Conservation (phyloP, 35 echinoderm and acorn worm genomes). For the Anneissia japonica region DNA sequence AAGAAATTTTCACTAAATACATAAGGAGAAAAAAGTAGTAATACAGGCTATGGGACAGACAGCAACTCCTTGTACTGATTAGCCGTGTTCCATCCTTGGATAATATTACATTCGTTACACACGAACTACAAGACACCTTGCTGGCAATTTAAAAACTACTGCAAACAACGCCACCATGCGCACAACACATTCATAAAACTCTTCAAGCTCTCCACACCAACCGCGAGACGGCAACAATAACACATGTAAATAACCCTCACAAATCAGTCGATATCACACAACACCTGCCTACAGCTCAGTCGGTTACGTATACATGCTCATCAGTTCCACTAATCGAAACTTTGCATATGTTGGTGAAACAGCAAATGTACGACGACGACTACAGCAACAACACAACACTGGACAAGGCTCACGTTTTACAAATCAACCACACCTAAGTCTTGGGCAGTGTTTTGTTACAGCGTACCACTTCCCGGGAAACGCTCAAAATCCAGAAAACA, state of each 20-base stretch:
- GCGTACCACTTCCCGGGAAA: neutral
- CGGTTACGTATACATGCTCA: slow-evolving; percentile 12
- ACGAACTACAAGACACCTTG: too few species aligned
- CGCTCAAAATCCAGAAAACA: neutral
- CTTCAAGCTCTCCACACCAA: neutral
- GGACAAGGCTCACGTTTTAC: neutral
- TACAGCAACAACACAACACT: too few species aligned
- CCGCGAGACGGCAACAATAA: too few species aligned
- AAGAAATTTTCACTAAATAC: slow-evolving; percentile 5
- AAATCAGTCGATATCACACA: neutral
- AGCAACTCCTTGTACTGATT: too few species aligned
- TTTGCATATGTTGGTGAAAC: slow-evolving; percentile 29
- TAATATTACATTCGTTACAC: too few species aligned
- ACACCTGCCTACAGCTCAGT: slow-evolving; percentile 1
- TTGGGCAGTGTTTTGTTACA: neutral
- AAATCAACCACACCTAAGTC: too few species aligned
- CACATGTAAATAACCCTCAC: neutral
- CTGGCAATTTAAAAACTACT: too few species aligned
- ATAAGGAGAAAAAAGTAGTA: neutral
- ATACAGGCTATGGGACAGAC: neutral
- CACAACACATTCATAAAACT: neutral
- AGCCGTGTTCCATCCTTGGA: too few species aligned
- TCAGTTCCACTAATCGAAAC: slow-evolving; percentile 1
- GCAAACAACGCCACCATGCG: neutral
- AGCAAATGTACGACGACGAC: too few species aligned